These are phyloP conservation scores for Fistularia tabacaria DNA, from an alignment of 2,797 vertebrate species.

Conservation along the genomic window DNA sequence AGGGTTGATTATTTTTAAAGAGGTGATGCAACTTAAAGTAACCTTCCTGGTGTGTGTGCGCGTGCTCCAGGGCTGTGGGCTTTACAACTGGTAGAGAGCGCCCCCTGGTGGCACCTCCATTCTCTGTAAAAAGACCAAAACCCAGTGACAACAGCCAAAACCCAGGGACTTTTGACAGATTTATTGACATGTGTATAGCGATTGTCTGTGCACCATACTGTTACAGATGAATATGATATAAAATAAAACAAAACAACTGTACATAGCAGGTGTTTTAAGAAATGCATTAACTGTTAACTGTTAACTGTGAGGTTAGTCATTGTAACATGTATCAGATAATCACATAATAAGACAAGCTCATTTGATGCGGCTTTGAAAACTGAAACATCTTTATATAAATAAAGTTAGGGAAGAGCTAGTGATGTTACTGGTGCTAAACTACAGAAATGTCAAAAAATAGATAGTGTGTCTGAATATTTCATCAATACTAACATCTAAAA, in stretches of 20 bases:
- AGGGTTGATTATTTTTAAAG: conserved; percentile 51
- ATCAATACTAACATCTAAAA: conserved; percentile 30
- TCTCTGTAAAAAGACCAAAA: neutral
- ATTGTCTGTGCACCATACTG: conserved; percentile 78
- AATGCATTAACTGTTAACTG: conserved; percentile 52
- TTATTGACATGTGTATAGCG: conserved; percentile 78
- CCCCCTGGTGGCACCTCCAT: conserved; percentile 47
- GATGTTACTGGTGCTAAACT: conserved; percentile 29
- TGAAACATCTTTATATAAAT: conserved; percentile 1
- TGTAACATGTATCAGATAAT: conserved; percentile 27
- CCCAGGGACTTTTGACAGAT: conserved; percentile 47
- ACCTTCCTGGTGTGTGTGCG: conserved; percentile 6
- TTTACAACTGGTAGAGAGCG: conserved; percentile 21
- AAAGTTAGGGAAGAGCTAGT: conserved; percentile 28
- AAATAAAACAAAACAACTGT: conserved; percentile 65
- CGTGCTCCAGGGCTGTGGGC: neutral
- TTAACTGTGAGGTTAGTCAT: conserved; percentile 55
- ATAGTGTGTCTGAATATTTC: conserved; percentile 13
- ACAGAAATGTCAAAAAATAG: conserved; percentile 30
- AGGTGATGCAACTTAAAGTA: conserved; percentile 66
- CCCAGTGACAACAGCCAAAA: neutral
- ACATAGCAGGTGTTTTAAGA: conserved; percentile 55
- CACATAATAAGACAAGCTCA: conserved; percentile 31
- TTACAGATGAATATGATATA: conserved; percentile 68
- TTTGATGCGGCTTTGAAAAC: conserved; percentile 31